phyloP scores from a whole-genome alignment of 1,140 invertebrate species.

The Saccostrea cuccullata region DNA sequence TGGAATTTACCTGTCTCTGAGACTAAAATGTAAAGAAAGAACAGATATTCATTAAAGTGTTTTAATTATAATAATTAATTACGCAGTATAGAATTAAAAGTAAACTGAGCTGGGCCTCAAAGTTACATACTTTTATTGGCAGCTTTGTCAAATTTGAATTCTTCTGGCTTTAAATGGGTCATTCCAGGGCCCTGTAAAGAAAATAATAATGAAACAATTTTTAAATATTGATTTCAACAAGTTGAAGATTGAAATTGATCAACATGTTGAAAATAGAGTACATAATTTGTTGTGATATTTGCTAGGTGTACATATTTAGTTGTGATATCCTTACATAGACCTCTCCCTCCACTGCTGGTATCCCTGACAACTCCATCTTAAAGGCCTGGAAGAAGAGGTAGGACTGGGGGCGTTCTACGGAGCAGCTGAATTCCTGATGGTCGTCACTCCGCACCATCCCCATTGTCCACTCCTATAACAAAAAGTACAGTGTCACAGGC shows the following conservation, averaged over 20 bases:
- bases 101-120: too few relatives aligned
- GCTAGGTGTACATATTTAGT: not conserved
- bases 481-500: not conserved
- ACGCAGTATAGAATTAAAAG: too few relatives aligned
- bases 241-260: not conserved
- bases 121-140: not conserved
- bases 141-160: conserved; percentile 20
- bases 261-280: not conserved
- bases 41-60: not conserved
- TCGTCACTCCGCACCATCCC: not conserved
- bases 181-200: conserved; percentile 7
- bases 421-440: conserved; percentile 31
- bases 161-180: not conserved
- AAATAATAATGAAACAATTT: not conserved
- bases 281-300: not conserved
- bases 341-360: conserved; percentile 39
- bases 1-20: conserved; percentile 12
- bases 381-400: conserved; percentile 58
- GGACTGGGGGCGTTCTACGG: conserved; percentile 49
- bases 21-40: not conserved
- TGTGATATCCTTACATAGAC: conserved; percentile 50
- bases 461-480: conserved; percentile 22
- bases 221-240: not conserved
- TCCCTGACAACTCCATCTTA: conserved; percentile 51
- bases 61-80: too few relatives aligned